Percentiles rank a stretch among this genome's conserved stretches.
These are phyloP conservation scores for Toxotes jaculatrix DNA, from an alignment of 2,113 vertebrate genomes.

Conservation along the genomic window DNA sequence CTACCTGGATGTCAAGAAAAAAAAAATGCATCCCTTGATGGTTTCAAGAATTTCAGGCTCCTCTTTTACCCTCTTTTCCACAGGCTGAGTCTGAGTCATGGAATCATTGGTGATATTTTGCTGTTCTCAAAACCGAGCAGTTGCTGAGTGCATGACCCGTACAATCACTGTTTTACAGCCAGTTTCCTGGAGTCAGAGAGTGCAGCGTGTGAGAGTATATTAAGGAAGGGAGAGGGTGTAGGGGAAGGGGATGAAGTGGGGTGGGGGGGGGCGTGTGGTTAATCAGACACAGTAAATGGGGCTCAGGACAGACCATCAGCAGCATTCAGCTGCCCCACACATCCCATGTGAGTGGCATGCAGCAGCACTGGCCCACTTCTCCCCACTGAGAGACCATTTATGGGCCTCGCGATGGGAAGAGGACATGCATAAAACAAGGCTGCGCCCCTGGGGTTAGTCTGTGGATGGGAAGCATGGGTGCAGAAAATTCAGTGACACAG, in stretches of 20 bases:
- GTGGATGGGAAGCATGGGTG: slow-evolving; percentile 64
- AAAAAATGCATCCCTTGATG: background rate
- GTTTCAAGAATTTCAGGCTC: background rate
- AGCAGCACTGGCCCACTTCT: slow-evolving; percentile 48
- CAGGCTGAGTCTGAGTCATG: background rate
- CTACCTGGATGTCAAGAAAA: background rate
- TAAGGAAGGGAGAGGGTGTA: background rate
- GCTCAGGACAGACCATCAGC: slow-evolving; percentile 45
- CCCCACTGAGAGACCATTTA: slow-evolving; percentile 70
- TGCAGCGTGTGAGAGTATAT: slow-evolving; percentile 11
- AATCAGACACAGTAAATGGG: slow-evolving; percentile 36
- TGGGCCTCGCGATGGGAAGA: slow-evolving; percentile 46
- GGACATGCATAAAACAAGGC: slow-evolving; percentile 75
- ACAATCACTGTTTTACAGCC: slow-evolving; percentile 32
- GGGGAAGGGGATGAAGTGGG: background rate
- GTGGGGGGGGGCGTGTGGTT: slow-evolving; percentile 17
- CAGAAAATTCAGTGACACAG: slow-evolving; percentile 75
- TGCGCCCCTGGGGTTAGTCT: slow-evolving; percentile 64
- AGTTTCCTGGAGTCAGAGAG: slow-evolving; percentile 21
- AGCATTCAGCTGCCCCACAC: slow-evolving; percentile 37
- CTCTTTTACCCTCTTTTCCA: background rate
- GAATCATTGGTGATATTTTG: slow-evolving; percentile 21
- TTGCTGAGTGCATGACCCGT: slow-evolving; percentile 13
- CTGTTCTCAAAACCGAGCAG: background rate
- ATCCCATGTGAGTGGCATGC: slow-evolving; percentile 54